These are phyloP conservation scores for Arion vulgaris DNA, from an alignment of 1,140 invertebrate species.

Conservation along the genomic window DNA sequence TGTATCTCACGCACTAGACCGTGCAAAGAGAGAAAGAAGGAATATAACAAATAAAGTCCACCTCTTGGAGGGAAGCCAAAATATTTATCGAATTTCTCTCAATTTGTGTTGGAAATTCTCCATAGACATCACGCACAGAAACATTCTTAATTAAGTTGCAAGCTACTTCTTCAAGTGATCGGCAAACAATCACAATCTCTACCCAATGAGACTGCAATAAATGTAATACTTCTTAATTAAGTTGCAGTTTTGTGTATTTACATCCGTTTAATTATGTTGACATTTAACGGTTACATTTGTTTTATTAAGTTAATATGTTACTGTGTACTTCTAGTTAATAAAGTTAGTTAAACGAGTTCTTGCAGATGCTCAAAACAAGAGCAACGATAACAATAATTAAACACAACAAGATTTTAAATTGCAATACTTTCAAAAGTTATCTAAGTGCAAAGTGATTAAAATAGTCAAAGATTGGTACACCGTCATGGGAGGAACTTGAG, in stretches of 20 bases:
- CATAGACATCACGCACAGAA: neutral
- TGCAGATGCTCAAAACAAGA: neutral
- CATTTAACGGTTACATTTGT: neutral
- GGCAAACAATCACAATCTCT: constrained; percentile 7
- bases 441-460: too few species aligned
- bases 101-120: neutral
- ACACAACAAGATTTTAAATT: too few species aligned
- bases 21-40: neutral
- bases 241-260: neutral
- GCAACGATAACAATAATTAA: neutral
- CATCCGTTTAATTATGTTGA: neutral
- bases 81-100: constrained; percentile 11
- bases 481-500: too few species aligned
- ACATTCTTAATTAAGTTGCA: constrained; percentile 8
- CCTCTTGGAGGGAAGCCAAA: neutral
- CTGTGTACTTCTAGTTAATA: neutral
- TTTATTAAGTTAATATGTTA: neutral
- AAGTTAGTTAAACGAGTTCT: neutral
- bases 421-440: too few species aligned
- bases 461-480: too few species aligned
- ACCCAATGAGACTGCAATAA: neutral
- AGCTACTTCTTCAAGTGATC: neutral
- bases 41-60: neutral
- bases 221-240: neutral
- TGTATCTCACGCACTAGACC: neutral